phyloP scores from a whole-genome alignment of 2,113 vertebrate genomes.

The Ellobius talpinus region DNA sequence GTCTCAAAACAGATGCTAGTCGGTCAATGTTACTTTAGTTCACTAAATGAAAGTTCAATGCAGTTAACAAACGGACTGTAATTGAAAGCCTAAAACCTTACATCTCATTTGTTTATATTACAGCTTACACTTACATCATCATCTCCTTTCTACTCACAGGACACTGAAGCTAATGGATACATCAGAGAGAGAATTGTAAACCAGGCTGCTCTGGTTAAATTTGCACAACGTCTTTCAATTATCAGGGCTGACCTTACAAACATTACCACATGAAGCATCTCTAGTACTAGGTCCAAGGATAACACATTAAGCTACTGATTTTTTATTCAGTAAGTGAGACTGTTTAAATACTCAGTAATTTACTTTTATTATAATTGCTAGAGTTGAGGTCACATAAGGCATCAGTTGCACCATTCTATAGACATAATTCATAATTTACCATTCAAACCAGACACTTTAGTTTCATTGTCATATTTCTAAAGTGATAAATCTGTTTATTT shows the following conservation, averaged over 20 bases:
- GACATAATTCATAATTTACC: conserved; percentile 47
- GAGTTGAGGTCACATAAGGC: conserved; percentile 48
- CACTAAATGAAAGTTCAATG: conserved; percentile 58
- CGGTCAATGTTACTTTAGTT: conserved; percentile 58
- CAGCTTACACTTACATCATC: conserved; percentile 16
- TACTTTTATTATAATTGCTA: conserved; percentile 60
- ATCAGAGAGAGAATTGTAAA: conserved; percentile 39
- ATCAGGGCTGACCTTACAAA: background rate
- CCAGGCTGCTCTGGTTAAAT: background rate
- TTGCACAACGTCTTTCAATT: background rate
- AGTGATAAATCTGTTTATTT: conserved; percentile 64
- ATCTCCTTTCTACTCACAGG: conserved; percentile 6
- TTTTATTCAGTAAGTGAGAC: conserved; percentile 22
- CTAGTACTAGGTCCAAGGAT: background rate
- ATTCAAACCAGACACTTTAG: conserved; percentile 54
- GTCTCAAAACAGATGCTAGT: background rate
- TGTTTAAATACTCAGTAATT: conserved; percentile 61
- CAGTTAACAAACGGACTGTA: conserved; percentile 52
- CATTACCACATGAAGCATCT: conserved; percentile 18
- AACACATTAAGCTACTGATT: conserved; percentile 29
- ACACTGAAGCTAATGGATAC: conserved; percentile 23
- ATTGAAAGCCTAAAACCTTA: conserved; percentile 50
- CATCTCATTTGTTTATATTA: conserved; percentile 57
- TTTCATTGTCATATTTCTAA: conserved; percentile 54
- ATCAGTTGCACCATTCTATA: conserved; percentile 30